Conservation (phyloP, 2,888 invertebrate genomes). For the Acronicta aceris region DNA sequence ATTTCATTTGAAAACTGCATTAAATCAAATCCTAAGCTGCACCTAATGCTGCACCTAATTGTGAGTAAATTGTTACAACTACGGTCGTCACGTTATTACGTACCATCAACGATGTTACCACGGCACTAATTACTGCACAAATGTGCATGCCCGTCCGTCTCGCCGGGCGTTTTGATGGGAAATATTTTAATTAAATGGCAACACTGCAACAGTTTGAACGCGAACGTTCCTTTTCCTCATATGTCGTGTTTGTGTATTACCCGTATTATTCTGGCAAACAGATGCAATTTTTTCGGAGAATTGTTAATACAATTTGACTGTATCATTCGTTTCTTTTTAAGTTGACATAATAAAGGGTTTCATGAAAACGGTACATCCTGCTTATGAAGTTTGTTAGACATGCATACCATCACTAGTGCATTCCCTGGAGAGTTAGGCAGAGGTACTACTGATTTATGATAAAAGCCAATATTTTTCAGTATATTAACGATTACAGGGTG, state of each 20-base stretch:
- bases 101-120: conserved; percentile 13
- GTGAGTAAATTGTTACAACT: conserved; percentile 7
- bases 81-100: neutral
- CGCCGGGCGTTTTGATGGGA: conserved; percentile 9
- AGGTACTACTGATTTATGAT: too few species aligned
- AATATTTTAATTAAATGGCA: conserved; percentile 40
- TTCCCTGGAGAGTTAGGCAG: too few species aligned
- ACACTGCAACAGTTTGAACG: conserved; percentile 14
- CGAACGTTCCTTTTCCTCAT: conserved; percentile 6
- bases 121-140: conserved; percentile 37
- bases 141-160: conserved; percentile 15
- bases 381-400: too few species aligned
- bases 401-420: too few species aligned
- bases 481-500: too few species aligned
- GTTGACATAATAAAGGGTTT: too few species aligned
- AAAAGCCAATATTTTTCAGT: too few species aligned
- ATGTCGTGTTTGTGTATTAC: neutral
- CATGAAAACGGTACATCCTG: too few species aligned
- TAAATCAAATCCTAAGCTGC: conserved; percentile 1
- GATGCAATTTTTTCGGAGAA: neutral
- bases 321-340: neutral
- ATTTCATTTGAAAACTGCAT: neutral
- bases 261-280: neutral
- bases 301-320: neutral
- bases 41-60: too few species aligned